These are phyloP conservation scores for Melitaea cinxia DNA, from an alignment of 1,140 invertebrate genomes.

Conservation along the genomic window DNA sequence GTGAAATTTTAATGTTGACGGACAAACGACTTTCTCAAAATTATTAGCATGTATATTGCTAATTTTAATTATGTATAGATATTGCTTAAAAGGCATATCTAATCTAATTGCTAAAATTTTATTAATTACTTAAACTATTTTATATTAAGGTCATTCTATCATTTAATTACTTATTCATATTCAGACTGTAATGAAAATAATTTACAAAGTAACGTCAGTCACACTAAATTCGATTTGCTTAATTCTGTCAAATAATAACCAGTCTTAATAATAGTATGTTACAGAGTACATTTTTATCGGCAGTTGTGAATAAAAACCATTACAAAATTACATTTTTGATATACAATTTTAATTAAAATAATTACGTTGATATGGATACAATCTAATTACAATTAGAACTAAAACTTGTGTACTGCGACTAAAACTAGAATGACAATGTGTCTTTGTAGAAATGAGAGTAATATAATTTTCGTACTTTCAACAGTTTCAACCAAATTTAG, in stretches of 20 bases:
- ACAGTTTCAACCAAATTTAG: too few relatives aligned
- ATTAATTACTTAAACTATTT: too few relatives aligned
- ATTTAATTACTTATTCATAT: slow-evolving; percentile 2
- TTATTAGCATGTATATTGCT: too few relatives aligned
- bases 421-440: not conserved
- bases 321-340: not conserved
- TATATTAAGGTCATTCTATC: not conserved
- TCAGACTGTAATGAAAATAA: not conserved
- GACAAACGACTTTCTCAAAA: too few relatives aligned
- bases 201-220: not conserved
- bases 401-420: not conserved
- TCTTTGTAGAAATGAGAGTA: not conserved
- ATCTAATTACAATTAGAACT: not conserved
- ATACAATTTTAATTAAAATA: not conserved
- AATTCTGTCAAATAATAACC: not conserved
- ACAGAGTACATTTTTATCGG: not conserved
- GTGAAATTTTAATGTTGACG: too few relatives aligned
- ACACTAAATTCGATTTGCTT: not conserved
- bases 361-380: not conserved
- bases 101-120: too few relatives aligned
- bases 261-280: not conserved
- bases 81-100: too few relatives aligned
- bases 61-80: too few relatives aligned
- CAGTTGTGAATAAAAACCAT: not conserved
- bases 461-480: too few relatives aligned